Evolutionary conservation across 2,888 invertebrate genomes (phyloP), one percentile per base, ranked within the genome.

Genomic region (Chouioia cunea): DNA sequence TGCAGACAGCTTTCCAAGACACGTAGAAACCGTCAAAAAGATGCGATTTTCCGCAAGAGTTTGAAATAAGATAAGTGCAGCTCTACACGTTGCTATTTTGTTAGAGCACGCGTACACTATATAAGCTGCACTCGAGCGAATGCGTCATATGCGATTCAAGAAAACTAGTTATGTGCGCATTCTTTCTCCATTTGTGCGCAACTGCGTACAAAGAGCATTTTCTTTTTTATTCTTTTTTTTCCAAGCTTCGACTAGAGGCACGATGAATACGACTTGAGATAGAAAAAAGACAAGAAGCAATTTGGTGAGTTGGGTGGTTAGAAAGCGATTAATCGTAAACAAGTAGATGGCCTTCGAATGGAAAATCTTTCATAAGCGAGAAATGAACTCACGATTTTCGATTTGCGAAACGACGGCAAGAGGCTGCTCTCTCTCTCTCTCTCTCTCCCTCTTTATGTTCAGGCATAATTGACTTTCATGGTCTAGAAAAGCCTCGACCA

Each of bases 401-500:
- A 69, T 58, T 56, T 27, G 56, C 56, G 22, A 14, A 22, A 4
- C 14, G 22, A 22, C 53, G 2, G 2, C 4, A 2, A 4, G 20
- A 22, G 18, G 59, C 59, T n/a, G n/a, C n/a, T n/a, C n/a, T n/a
- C n/a, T n/a, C n/a, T n/a, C n/a, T n/a, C n/a, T n/a, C n/a, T n/a
- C n/a, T n/a, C n/a, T n/a, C n/a, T n/a, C n/a, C n/a, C n/a, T n/a
- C 44, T 66, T 71, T 56, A 27, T 10, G 36, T 63, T 23, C 66
- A 52, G 27, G 58, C 69, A 57, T 65, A 65, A 69, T 65, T 65
- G 65, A 73, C 57, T 73, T 69, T 69, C 60, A 62, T 65, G 72
- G 60, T 69, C 72, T 62, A 73, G 48, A 73, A 69, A 73, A 64
- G 20, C n/a, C 8, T 0, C 27, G 12, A 46, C 20, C 12, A 18